Conservation (phyloP, 2,113 vertebrate species). For the Piliocolobus tephrosceles region DNA sequence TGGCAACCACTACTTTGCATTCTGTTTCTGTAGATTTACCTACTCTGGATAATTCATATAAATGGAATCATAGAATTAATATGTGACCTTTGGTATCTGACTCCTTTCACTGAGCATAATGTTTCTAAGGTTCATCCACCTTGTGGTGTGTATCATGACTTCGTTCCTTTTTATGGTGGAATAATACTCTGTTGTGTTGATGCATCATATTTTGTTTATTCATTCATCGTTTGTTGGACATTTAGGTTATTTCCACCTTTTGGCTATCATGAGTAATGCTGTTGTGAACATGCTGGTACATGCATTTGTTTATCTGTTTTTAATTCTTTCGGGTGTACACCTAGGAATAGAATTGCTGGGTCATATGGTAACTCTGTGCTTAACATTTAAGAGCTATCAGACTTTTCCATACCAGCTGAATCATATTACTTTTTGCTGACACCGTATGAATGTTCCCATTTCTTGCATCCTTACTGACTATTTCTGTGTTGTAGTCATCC, state of each 20-base stretch:
- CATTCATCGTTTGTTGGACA: rapidly evolving
- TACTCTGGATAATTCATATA: not conserved
- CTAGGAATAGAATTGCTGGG: not conserved
- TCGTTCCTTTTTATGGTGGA: not conserved
- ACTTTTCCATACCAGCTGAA: not conserved
- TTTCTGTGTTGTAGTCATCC: not conserved
- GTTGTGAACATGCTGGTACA: rapidly evolving
- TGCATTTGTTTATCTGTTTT: not conserved
- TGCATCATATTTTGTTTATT: not conserved
- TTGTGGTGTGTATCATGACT: not conserved
- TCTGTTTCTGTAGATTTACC: not conserved
- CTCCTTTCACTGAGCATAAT: not conserved
- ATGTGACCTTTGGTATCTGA: not conserved
- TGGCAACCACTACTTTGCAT: not conserved
- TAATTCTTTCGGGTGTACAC: not conserved
- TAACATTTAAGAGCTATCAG: not conserved
- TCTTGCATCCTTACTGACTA: not conserved
- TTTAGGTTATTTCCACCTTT: not conserved
- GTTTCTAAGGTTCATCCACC: not conserved
- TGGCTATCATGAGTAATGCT: not conserved
- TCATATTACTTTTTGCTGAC: not conserved
- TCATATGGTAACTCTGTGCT: not conserved
- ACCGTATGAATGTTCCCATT: not conserved
- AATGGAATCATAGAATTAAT: not conserved
- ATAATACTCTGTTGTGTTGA: rapidly evolving